Evolutionary conservation across 2,113 vertebrate species (phyloP).

Genomic region (Pardalotus punctatus): DNA sequence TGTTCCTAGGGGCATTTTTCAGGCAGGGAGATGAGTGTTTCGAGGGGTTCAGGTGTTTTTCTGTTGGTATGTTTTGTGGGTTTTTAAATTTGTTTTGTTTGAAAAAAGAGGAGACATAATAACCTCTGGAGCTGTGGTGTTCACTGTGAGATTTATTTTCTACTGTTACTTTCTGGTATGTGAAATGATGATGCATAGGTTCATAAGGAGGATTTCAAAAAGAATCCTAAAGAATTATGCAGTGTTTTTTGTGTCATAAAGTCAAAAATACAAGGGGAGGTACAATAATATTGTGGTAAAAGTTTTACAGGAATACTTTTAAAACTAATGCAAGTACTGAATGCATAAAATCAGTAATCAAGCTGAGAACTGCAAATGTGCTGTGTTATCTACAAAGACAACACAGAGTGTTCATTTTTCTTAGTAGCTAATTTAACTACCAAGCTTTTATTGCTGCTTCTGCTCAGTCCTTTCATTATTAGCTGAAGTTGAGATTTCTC

Average conservation of each 20-base stretch:
- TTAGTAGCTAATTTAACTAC: slow-evolving; percentile 25
- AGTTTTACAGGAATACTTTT: neutral
- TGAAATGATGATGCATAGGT: neutral
- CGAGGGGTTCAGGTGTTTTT: accelerated
- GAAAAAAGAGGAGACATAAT: neutral
- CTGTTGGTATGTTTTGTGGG: neutral
- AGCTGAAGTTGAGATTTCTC: slow-evolving; percentile 60
- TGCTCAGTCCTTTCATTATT: slow-evolving; percentile 48
- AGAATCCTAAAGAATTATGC: neutral
- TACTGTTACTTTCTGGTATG: neutral
- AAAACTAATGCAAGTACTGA: neutral
- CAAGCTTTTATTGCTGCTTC: slow-evolving; percentile 22
- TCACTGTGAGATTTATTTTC: neutral
- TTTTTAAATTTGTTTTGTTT: neutral
- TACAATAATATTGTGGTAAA: neutral
- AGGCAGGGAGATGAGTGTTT: neutral
- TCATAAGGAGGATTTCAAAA: neutral
- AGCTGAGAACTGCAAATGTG: neutral
- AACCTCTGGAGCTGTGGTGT: neutral
- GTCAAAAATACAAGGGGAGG: neutral
- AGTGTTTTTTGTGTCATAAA: neutral
- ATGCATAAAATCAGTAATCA: slow-evolving; percentile 12
- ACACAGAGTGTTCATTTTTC: neutral
- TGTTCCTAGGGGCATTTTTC: neutral
- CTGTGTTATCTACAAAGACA: slow-evolving; percentile 19